Base-by-base conservation (phyloP, 2,113 vertebrate species). In the Siniperca chuatsi region DNA sequence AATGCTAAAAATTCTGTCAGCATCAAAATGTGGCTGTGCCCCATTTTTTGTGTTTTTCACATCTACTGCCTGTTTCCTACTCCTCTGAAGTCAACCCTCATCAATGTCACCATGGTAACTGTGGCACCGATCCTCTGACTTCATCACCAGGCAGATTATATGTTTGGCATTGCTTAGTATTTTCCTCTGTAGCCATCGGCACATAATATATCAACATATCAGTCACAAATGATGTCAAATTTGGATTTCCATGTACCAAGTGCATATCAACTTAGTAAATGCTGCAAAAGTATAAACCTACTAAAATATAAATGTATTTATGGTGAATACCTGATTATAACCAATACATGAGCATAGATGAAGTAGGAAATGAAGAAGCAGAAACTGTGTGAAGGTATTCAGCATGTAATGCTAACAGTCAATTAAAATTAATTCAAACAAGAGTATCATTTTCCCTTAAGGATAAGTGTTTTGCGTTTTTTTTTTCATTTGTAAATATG, bases 241-340 rank as follows among this genome's bases (percentile, higher is more conserved):
- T 93, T 86, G 89, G 87, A 92, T 93, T 90, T 92, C 83, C 78
- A 62, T 58, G 72, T 89, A 90, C 88, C 85, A 67, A 89, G 84
- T 91, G 92, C 94, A 96, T 95, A 95, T 96, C 94, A 94, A 93
- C 83, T 89, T 92, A 87, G 82, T 87, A 79, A 90, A 95, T 95
- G 92, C 94, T 94, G 94, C 92, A 94, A 83, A 92, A 88, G 60
- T 70, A 46, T 72, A 81, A 88, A 72, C 71, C 50, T 75, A 79
- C 71, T 79, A 78, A 86, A 85, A 79, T 37, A 83, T 50, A 76
- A 68, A 70, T 23, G 54, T 84, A 79, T 78, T 78, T 61, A 69
- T 75, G 70, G 70, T 10, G 33, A 81, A 84, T 71, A 86, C 76
- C 69, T 77, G 78, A 79, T 82, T 77, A 81, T 79, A 83, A 81